These are phyloP conservation scores for Andricus quercusramuli DNA, from an alignment of 2,888 invertebrate genomes.

Conservation along the genomic window DNA sequence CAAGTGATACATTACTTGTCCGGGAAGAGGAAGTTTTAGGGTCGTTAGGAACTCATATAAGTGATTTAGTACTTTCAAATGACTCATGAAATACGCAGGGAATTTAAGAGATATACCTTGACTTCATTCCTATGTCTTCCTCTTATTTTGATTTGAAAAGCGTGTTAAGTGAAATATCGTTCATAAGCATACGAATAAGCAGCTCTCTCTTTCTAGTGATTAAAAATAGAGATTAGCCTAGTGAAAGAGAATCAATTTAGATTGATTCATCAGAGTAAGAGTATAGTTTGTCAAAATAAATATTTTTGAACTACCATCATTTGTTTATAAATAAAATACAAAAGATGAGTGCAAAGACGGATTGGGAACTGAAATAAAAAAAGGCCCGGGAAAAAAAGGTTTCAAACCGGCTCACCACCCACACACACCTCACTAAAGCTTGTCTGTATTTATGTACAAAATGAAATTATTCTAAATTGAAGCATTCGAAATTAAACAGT, in stretches of 20 bases:
- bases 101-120: background rate
- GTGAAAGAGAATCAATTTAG: background rate
- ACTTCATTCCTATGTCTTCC: background rate
- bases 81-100: background rate
- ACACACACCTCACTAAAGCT: too few species aligned
- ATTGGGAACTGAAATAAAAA: background rate
- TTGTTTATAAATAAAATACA: background rate
- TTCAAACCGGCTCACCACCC: too few species aligned
- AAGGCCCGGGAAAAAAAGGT: too few species aligned
- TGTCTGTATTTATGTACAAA: background rate
- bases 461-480: background rate
- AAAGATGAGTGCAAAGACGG: background rate
- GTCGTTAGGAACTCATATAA: background rate
- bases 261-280: background rate
- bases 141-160: background rate
- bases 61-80: background rate
- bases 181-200: background rate
- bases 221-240: background rate
- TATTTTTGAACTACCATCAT: background rate
- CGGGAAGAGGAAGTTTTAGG: background rate
- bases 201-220: background rate
- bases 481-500: background rate
- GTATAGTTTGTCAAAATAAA: background rate
- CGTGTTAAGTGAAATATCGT: background rate
- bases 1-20: background rate